Percentiles rank a stretch among this genome's conserved stretches.
These are phyloP conservation scores for Platygyra sinensis DNA, from an alignment of 64 coral and sea anemone genomes.

Conservation along the genomic window DNA sequence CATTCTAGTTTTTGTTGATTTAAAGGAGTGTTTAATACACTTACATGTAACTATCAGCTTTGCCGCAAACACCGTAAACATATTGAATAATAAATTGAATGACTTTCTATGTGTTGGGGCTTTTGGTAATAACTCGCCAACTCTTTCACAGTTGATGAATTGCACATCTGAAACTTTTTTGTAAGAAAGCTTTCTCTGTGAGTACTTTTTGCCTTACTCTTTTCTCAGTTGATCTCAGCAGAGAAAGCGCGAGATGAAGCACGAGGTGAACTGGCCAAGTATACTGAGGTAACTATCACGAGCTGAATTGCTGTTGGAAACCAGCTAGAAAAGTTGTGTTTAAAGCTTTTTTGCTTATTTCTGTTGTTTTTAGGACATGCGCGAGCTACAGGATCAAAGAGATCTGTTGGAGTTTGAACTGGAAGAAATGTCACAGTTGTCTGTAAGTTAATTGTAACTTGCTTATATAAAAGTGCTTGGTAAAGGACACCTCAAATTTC, in stretches of 20 bases:
- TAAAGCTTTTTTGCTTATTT: neutral
- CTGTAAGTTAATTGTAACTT: slow-evolving; percentile 68
- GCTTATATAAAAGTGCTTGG: too few species aligned
- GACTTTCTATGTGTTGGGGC: too few species aligned
- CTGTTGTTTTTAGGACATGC: slow-evolving; percentile 74
- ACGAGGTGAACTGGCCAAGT: slow-evolving; percentile 56
- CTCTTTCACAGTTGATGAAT: too few species aligned
- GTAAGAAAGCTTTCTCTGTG: neutral
- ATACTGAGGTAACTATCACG: slow-evolving; percentile 50
- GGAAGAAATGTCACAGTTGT: slow-evolving; percentile 94
- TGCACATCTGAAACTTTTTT: too few species aligned
- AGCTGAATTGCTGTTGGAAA: neutral
- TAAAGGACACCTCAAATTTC: too few species aligned
- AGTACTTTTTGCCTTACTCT: neutral
- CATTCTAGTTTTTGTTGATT: too few species aligned
- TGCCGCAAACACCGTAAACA: too few species aligned
- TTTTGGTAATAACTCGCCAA: too few species aligned
- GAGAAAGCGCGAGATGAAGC: slow-evolving; percentile 76
- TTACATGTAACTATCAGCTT: too few species aligned
- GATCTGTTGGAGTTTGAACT: slow-evolving; percentile 98
- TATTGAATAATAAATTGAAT: too few species aligned
- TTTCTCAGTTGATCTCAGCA: slow-evolving; percentile 64
- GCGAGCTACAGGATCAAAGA: slow-evolving; percentile 86
- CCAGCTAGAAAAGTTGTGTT: neutral
- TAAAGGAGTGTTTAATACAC: too few species aligned